Conservation (phyloP, 2,797 vertebrate species). For the Tokudaia tokunoshimensis region DNA sequence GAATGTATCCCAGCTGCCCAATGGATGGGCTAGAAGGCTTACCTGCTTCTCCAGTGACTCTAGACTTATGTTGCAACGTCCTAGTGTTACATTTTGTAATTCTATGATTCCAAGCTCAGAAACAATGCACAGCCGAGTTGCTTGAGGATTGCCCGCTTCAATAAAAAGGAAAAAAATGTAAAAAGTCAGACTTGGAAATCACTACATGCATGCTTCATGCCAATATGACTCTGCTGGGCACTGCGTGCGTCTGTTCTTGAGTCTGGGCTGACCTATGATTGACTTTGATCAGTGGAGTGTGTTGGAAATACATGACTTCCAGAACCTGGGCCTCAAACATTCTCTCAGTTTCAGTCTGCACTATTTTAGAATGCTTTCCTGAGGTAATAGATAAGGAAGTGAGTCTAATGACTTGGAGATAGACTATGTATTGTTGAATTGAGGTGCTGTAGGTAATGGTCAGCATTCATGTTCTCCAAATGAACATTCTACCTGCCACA, state of each 20-base stretch:
- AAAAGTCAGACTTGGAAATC: not conserved
- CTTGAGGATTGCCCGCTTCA: constrained; percentile 78
- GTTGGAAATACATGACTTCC: not conserved
- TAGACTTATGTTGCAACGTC: constrained; percentile 79
- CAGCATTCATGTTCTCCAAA: not conserved
- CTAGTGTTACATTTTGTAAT: not conserved
- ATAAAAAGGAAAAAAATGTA: constrained; percentile 51
- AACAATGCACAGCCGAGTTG: constrained; percentile 50
- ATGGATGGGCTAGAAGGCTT: constrained; percentile 17
- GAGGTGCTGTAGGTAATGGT: not conserved
- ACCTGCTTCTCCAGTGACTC: constrained; percentile 74
- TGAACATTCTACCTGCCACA: not conserved
- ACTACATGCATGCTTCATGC: not conserved
- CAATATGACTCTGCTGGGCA: not conserved
- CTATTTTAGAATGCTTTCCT: not conserved
- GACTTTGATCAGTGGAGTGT: not conserved
- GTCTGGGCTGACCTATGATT: not conserved
- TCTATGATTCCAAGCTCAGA: constrained; percentile 43
- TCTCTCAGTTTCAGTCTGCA: not conserved
- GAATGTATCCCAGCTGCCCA: not conserved
- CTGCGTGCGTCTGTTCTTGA: not conserved
- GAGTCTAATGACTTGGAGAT: not conserved
- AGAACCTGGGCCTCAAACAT: not conserved
- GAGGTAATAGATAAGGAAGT: not conserved
- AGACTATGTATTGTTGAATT: not conserved